Evolutionary conservation across 2,888 invertebrate genomes (phyloP).

Genomic region (Cotesia congregata): DNA sequence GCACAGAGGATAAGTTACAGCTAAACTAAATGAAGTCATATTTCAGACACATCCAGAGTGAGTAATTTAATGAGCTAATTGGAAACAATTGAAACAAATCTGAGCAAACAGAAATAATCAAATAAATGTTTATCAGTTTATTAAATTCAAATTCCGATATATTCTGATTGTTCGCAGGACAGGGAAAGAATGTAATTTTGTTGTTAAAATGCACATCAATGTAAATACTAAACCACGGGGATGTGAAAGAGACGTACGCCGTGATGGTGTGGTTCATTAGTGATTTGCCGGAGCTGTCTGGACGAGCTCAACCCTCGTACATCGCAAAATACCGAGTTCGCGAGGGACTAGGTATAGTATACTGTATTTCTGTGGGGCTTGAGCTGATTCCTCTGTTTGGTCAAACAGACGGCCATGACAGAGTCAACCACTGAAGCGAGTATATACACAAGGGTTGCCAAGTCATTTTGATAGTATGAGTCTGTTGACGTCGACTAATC

Average conservation of each 20-base stretch:
- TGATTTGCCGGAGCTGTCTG: slow-evolving; percentile 51
- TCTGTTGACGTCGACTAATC: slow-evolving; percentile 28
- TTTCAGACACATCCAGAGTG: neutral
- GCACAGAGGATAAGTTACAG: neutral
- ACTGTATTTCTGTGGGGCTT: slow-evolving; percentile 29
- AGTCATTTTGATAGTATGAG: slow-evolving; percentile 52
- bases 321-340: slow-evolving; percentile 43
- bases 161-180: neutral
- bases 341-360: slow-evolving; percentile 29
- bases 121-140: neutral
- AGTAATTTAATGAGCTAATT: neutral
- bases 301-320: slow-evolving; percentile 40
- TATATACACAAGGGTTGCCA: slow-evolving; percentile 41
- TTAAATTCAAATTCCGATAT: neutral
- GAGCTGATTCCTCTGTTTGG: slow-evolving; percentile 59
- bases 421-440: slow-evolving; percentile 42
- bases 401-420: slow-evolving; percentile 59
- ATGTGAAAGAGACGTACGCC: slow-evolving; percentile 21
- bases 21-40: neutral
- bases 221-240: slow-evolving; percentile 25
- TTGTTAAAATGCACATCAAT: slow-evolving; percentile 15
- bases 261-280: slow-evolving; percentile 57
- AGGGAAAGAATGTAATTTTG: neutral
- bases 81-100: neutral
- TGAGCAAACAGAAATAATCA: neutral